Evolutionary conservation across 1,140 invertebrate species (phyloP).

Genomic region (Argopecten irradians): DNA sequence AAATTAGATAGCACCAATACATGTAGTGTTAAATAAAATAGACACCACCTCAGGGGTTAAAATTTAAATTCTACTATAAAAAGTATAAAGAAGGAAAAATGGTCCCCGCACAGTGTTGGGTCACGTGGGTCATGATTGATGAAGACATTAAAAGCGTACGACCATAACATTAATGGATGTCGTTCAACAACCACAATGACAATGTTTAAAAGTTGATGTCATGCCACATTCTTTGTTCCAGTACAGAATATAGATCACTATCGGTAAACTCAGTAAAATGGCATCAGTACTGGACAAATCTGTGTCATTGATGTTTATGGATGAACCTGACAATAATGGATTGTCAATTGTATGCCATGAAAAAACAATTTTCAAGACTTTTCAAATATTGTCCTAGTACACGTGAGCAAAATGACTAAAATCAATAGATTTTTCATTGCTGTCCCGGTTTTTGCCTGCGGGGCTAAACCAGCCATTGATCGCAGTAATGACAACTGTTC

Average conservation of each 20-base stretch:
- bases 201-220: not conserved
- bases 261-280: not conserved
- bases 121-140: no score
- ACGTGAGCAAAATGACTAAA: not conserved
- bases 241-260: not conserved
- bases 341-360: not conserved
- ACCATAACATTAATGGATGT: not conserved
- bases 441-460: not conserved
- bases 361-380: not conserved
- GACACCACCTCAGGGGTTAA: not conserved
- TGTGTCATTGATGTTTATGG: not conserved
- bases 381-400: not conserved
- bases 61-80: not conserved
- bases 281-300: not conserved
- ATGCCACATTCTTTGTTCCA: not conserved
- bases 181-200: not conserved
- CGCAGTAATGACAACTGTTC: slow-evolving; percentile 8
- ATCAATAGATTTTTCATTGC: slow-evolving; percentile 23
- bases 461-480: not conserved
- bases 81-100: not conserved
- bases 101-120: not conserved
- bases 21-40: not conserved
- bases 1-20: not conserved
- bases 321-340: not conserved
- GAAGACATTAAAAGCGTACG: not conserved